A percentile compares a stretch with the other conserved stretches of the same genome.
Evolutionary conservation across 2,888 invertebrate species (phyloP).

Genomic region (Morpho deidamia): DNA sequence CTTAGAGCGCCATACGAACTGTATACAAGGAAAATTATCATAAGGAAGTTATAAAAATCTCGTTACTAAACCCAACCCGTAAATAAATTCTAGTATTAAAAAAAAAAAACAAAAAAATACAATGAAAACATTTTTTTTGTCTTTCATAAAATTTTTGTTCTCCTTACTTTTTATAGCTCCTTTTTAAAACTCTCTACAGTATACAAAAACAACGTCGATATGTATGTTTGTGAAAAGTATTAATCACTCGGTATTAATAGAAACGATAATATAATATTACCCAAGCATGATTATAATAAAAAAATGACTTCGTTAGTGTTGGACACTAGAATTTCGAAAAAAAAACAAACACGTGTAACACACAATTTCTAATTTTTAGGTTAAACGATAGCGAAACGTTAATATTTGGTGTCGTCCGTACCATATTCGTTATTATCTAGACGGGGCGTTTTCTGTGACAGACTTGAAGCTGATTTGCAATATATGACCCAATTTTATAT

Average conservation of each 20-base stretch:
- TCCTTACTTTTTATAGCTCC: no score
- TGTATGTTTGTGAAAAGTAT: neutral
- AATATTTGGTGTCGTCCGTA: conserved; percentile 35
- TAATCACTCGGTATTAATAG: conserved; percentile 3
- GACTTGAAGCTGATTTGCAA: conserved; percentile 4
- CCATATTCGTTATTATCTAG: conserved; percentile 21
- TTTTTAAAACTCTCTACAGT: no score
- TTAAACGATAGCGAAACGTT: conserved; percentile 25
- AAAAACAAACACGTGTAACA: conserved; percentile 22
- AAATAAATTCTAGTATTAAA: no score
- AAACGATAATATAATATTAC: conserved; percentile 16
- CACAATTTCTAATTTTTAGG: conserved; percentile 27
- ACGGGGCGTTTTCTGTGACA: conserved; percentile 17
- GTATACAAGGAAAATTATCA: no score
- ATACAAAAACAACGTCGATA: no score
- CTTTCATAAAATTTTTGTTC: no score
- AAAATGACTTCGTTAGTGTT: conserved; percentile 30
- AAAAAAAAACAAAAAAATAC: no score
- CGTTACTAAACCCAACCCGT: no score
- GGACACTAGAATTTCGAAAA: conserved; percentile 29
- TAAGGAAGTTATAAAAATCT: no score
- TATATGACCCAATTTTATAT: no score
- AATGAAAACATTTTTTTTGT: no score
- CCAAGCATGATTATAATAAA: conserved; percentile 6
- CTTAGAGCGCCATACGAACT: no score